phyloP scores from a whole-genome alignment of 2,113 vertebrate species.

The Hippocampus mohnikei region DNA sequence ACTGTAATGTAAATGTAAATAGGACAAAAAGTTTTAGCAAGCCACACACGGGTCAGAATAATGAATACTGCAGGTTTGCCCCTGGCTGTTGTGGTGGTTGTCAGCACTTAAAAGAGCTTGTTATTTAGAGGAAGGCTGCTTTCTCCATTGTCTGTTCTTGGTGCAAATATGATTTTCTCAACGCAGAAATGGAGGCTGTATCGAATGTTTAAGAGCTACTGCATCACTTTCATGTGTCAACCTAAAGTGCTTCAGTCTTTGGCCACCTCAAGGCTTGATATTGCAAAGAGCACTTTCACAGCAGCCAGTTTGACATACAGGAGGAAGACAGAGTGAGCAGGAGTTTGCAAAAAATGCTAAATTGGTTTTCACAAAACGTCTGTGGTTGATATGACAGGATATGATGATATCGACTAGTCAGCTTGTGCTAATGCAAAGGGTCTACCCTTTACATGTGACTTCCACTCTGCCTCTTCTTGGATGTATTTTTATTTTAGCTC shows the following conservation, averaged over 20 bases:
- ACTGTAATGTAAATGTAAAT: constrained; percentile 32
- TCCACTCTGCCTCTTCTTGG: no score
- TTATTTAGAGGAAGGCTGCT: constrained; percentile 35
- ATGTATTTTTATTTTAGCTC: no score
- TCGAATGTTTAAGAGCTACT: constrained; percentile 29
- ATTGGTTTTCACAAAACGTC: no score
- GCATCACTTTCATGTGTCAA: constrained; percentile 1
- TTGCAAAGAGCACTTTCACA: background rate
- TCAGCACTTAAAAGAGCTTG: constrained; percentile 42
- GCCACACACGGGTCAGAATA: constrained; percentile 41
- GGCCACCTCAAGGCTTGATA: background rate
- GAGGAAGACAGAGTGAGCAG: background rate
- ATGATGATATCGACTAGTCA: no score
- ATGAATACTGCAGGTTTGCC: constrained; percentile 36
- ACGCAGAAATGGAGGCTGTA: constrained; percentile 14
- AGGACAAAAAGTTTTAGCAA: constrained; percentile 35
- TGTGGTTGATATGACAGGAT: no score
- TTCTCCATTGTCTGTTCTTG: constrained; percentile 28
- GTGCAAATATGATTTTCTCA: constrained; percentile 39
- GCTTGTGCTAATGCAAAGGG: no score
- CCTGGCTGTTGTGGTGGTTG: constrained; percentile 44
- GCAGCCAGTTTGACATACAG: background rate
- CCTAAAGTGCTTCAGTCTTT: background rate
- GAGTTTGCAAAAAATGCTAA: no score
- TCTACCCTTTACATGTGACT: no score